phyloP scores from a whole-genome alignment of 2,888 invertebrate genomes.

The Dasysyrphus tricinctus region DNA sequence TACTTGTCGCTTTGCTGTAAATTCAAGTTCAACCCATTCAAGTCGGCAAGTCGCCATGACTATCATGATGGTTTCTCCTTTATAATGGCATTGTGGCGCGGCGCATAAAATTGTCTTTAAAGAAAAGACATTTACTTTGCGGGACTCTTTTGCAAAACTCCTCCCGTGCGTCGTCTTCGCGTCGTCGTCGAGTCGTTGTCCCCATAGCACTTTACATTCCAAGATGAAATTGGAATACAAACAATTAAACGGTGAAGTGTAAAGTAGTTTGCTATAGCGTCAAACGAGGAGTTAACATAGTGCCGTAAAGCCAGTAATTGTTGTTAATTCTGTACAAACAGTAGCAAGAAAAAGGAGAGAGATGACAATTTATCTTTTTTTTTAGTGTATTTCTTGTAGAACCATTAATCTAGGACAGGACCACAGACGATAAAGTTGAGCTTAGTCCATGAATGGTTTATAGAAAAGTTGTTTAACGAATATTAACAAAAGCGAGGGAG shows the following conservation, averaged over 20 bases:
- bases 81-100: not conserved
- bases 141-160: not conserved
- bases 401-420: not conserved
- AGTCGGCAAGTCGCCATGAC: constrained; percentile 35
- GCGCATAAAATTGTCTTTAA: constrained; percentile 25
- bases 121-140: constrained; percentile 44
- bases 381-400: not conserved
- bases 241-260: constrained; percentile 62
- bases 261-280: constrained; percentile 54
- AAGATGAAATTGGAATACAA: constrained; percentile 38
- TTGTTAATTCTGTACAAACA: not conserved
- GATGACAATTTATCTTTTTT: constrained; percentile 32
- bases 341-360: not conserved
- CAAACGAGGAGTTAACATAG: constrained; percentile 57
- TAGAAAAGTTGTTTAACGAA: no score
- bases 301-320: constrained; percentile 3
- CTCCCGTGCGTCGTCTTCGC: not conserved
- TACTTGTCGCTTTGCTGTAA: constrained; percentile 22
- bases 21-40: constrained; percentile 61
- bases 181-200: not conserved
- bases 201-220: constrained; percentile 59
- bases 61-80: constrained; percentile 40
- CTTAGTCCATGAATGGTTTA: no score
- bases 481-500: no score
- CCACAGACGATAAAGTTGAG: not conserved